Conservation (phyloP, 1,140 invertebrate genomes). For the Potamilus streckersoni region DNA sequence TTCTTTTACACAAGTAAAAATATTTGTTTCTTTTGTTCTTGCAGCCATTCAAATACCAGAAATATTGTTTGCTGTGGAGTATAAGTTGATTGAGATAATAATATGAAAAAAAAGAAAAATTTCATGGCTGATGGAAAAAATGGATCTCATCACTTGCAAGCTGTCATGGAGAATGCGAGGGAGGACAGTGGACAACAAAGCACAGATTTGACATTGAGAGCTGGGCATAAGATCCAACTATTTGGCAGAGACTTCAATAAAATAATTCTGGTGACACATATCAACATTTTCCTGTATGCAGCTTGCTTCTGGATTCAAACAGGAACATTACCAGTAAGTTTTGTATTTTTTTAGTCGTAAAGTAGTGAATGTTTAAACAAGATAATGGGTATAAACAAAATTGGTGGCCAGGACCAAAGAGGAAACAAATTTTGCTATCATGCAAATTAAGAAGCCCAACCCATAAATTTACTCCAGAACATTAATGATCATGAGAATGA, state of each 20-base stretch:
- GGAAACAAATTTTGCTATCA: background rate
- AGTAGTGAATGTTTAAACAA: background rate
- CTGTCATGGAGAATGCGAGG: too few species aligned
- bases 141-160: too few species aligned
- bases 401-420: background rate
- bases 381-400: background rate
- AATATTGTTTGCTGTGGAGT: too few species aligned
- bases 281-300: conserved; percentile 63
- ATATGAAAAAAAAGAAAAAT: too few species aligned
- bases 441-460: background rate
- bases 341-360: background rate
- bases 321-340: conserved; percentile 57
- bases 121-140: too few species aligned
- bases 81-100: too few species aligned
- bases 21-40: too few species aligned
- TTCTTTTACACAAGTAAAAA: too few species aligned
- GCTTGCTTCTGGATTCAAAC: conserved; percentile 62
- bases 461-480: background rate
- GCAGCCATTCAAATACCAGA: too few species aligned
- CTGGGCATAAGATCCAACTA: conserved; percentile 8
- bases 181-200: too few species aligned
- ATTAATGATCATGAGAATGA: too few species aligned
- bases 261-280: conserved; percentile 49
- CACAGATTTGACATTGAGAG: too few species aligned
- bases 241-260: conserved; percentile 32